Evolutionary conservation across 2,797 vertebrate genomes (phyloP), one percentile per base, ranked within the genome.

Genomic region (Podarcis lilfordi): DNA sequence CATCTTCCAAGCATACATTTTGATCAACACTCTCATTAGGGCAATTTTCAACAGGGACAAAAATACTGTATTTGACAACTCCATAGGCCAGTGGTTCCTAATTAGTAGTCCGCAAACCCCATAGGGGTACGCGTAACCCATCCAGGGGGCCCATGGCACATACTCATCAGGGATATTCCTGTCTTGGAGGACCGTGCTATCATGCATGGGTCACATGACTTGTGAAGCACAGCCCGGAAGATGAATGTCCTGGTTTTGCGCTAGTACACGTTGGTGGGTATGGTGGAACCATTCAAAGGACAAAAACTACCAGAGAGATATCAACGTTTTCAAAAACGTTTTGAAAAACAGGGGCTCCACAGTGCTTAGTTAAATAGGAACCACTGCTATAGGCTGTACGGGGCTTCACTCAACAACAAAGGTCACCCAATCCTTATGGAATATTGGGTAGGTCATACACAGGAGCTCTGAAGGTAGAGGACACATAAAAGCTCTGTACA

Each of bases 101-200:
- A 55, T 55, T 1, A 15, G 50, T 55, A 55, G 50, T 55, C 50
- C 3, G 50, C 50, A 55, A 13, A 55, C 50, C 50, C 50, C 50
- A 55, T 1, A 15, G 13, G 50, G 50, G 50, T 55, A 3, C 3
- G 0, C 0, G 3, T 55, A 55, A 55, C 13, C 50, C 13, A 4
- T 1, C 50, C 50, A 55, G 50, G 13, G 50, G 1, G 13, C 3
- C 3, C 13, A 55, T 15, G 50, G 13, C 50, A 55, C 50, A 55
- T 55, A 15, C 13, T 1, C 13, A 0, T 55, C 13, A 55, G 13
- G 50, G 50, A 55, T 10, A 55, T 55, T 55, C 13, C 50, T 1
- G 1, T 15, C 13, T 55, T 55, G 50, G 50, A 55, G 50, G 50
- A 55, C 50, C 3, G 1, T 15, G 50, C 50, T 55, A 55, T 55